Conservation (phyloP, 2,888 invertebrate genomes). For the Brenthis daphne region DNA sequence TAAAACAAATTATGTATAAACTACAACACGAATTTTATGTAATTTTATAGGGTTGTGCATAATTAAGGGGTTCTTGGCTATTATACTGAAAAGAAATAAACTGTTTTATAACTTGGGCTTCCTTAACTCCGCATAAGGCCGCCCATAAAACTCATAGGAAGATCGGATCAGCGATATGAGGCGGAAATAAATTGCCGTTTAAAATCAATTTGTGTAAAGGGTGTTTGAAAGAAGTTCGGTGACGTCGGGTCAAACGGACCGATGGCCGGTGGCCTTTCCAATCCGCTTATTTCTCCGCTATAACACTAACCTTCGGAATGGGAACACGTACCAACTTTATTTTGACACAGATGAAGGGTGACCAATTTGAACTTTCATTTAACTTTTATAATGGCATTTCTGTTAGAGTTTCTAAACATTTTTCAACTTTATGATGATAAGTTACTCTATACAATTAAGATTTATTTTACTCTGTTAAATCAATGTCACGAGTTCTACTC, state of each 20-base stretch:
- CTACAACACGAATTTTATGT: not conserved
- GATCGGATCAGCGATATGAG: conserved; percentile 80
- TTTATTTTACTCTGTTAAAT: too few species aligned
- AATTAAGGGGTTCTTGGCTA: conserved; percentile 51
- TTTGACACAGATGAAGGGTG: conserved; percentile 38
- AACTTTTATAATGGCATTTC: not conserved
- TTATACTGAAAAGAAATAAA: conserved; percentile 77
- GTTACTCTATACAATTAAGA: not conserved
- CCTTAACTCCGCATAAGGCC: conserved; percentile 78
- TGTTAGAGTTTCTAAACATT: not conserved
- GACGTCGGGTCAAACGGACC: conserved; percentile 59
- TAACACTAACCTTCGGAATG: conserved; percentile 41
- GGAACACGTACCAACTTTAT: conserved; percentile 42
- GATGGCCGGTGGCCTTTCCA: conserved; percentile 31
- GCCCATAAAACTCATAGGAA: conserved; percentile 78
- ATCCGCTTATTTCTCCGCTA: conserved; percentile 35
- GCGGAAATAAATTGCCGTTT: conserved; percentile 82
- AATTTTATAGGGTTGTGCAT: conserved; percentile 17
- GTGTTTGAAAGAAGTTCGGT: conserved; percentile 68
- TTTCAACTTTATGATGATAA: too few species aligned
- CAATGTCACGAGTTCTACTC: too few species aligned
- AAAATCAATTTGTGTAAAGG: conserved; percentile 83
- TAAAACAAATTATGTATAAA: not conserved
- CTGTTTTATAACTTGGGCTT: conserved; percentile 79
- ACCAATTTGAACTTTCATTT: conserved; percentile 6